Evolutionary conservation across 1,140 invertebrate species (phyloP).

Genomic region (Leptinotarsa lineolata): DNA sequence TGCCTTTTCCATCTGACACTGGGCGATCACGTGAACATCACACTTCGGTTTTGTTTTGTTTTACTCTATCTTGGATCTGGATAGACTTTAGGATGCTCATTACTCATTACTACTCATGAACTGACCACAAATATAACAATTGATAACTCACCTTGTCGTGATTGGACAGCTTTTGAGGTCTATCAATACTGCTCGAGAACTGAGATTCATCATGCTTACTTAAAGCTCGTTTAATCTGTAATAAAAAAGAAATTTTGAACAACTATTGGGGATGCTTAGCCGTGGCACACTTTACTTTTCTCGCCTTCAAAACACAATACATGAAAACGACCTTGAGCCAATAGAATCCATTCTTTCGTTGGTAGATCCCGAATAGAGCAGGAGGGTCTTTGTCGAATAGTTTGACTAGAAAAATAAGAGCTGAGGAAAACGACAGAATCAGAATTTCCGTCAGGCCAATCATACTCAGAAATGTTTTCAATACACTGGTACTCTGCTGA

Average conservation of each 20-base stretch:
- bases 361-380: conserved; percentile 61
- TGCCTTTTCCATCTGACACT: too few species aligned
- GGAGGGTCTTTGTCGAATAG: conserved; percentile 44
- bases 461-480: neutral
- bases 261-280: neutral
- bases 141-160: neutral
- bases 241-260: neutral
- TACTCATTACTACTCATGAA: conserved; percentile 31
- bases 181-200: conserved; percentile 58
- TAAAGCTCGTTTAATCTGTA: conserved; percentile 5
- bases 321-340: conserved; percentile 59
- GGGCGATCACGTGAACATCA: too few species aligned
- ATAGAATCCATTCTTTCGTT: conserved; percentile 58
- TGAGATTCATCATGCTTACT: conserved; percentile 9
- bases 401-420: conserved; percentile 30
- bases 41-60: too few species aligned
- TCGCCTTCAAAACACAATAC: conserved; percentile 54
- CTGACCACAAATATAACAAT: conserved; percentile 48
- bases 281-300: conserved; percentile 48
- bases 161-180: conserved; percentile 56
- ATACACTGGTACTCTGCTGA: too few species aligned
- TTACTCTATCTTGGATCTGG: too few species aligned
- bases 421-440: conserved; percentile 21
- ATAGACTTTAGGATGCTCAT: too few species aligned
- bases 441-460: conserved; percentile 7